phyloP scores from a whole-genome alignment of 2,797 vertebrate genomes.

The Halcyon chelicuti region DNA sequence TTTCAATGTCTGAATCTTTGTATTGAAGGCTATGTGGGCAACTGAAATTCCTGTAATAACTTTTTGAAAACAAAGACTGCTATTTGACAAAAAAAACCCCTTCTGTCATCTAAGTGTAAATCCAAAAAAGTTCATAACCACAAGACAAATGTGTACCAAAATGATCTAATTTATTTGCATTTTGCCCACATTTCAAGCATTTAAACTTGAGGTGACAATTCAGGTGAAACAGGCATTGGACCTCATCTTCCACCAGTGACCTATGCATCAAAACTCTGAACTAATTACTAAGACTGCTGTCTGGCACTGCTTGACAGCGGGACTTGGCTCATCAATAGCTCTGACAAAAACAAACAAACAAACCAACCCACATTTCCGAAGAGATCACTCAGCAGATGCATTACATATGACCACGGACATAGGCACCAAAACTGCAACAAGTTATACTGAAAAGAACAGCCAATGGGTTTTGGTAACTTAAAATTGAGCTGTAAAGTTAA shows the following conservation, averaged over 20 bases:
- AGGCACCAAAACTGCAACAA: not conserved
- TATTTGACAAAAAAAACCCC: not conserved
- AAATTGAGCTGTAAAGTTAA: not conserved
- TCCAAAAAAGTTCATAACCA: not conserved
- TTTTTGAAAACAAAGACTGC: not conserved
- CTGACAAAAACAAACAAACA: not conserved
- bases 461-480: not conserved
- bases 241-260: not conserved
- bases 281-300: not conserved
- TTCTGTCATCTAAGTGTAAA: not conserved
- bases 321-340: not conserved
- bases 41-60: not conserved
- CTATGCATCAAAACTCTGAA: not conserved
- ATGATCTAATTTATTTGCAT: not conserved
- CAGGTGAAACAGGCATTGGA: not conserved
- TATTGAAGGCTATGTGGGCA: not conserved
- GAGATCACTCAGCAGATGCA: not conserved
- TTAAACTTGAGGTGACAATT: not conserved
- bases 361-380: not conserved
- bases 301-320: not conserved
- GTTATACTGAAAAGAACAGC: not conserved
- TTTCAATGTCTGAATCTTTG: not conserved
- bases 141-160: not conserved
- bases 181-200: not conserved
- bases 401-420: not conserved